These are phyloP conservation scores for Heloderma charlesbogerti DNA, from an alignment of 2,113 vertebrate genomes.

Conservation along the genomic window DNA sequence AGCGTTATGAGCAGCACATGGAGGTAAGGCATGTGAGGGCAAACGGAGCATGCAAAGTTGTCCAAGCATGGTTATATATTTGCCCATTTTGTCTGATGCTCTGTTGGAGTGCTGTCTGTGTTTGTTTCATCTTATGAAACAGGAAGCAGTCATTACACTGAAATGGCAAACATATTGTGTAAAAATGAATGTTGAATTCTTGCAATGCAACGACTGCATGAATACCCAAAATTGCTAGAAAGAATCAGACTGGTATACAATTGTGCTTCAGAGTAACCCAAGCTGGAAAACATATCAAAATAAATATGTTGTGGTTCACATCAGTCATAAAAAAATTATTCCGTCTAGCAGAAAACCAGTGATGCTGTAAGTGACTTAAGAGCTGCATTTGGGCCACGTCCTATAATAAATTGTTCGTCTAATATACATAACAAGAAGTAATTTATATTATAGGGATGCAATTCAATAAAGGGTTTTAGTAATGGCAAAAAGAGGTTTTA, in stretches of 20 bases:
- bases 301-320: background rate
- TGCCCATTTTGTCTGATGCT: background rate
- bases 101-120: background rate
- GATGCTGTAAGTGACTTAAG: conserved; percentile 13
- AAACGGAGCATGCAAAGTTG: background rate
- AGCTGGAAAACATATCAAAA: background rate
- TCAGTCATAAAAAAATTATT: background rate
- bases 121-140: background rate
- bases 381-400: background rate
- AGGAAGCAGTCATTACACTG: background rate
- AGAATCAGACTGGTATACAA: background rate
- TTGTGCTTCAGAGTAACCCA: background rate
- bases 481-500: conserved; percentile 31
- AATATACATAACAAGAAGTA: conserved; percentile 33
- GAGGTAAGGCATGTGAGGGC: too few species aligned
- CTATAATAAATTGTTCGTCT: conserved; percentile 39
- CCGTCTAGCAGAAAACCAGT: background rate
- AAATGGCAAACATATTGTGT: too few species aligned
- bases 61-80: background rate
- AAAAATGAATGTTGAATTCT: background rate
- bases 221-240: background rate
- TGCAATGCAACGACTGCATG: background rate
- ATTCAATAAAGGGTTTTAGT: conserved; percentile 43
- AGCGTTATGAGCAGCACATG: too few species aligned
- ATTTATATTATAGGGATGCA: conserved; percentile 32